These are phyloP conservation scores for Epizoanthus illoricatus DNA, from an alignment of 92 coral and sea anemone species.

Conservation along the genomic window DNA sequence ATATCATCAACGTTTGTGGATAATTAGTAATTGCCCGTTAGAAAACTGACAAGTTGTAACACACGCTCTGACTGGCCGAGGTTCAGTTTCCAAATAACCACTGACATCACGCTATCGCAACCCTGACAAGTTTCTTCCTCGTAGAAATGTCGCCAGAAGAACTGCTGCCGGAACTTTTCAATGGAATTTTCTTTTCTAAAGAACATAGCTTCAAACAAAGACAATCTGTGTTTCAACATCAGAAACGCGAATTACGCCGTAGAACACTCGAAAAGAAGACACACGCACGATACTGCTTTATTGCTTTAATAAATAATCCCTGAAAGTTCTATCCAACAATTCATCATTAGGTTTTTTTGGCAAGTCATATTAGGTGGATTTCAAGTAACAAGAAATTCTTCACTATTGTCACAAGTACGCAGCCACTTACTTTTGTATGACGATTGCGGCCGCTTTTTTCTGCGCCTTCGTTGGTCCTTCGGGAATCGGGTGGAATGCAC, in stretches of 20 bases:
- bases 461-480: slow-evolving; percentile 94
- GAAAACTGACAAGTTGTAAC: too few species aligned
- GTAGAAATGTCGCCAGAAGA: too few species aligned
- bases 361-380: not conserved
- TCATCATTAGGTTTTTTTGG: not conserved
- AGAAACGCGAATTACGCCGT: not conserved
- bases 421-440: slow-evolving; percentile 79
- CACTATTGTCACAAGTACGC: not conserved
- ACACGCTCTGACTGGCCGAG: too few species aligned
- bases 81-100: too few species aligned
- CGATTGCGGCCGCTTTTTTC: slow-evolving; percentile 92
- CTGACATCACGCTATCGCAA: too few species aligned
- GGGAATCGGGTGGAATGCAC: slow-evolving; percentile 71
- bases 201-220: not conserved
- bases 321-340: too few species aligned
- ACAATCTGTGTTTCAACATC: not conserved
- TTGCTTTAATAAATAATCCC: too few species aligned
- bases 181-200: not conserved
- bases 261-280: not conserved
- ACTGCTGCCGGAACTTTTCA: too few species aligned
- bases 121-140: too few species aligned
- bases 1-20: too few species aligned
- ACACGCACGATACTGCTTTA: too few species aligned
- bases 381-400: not conserved
- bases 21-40: too few species aligned